Evolutionary conservation across 2,797 vertebrate species (phyloP).

Genomic region (Enteromius fasciolatus): DNA sequence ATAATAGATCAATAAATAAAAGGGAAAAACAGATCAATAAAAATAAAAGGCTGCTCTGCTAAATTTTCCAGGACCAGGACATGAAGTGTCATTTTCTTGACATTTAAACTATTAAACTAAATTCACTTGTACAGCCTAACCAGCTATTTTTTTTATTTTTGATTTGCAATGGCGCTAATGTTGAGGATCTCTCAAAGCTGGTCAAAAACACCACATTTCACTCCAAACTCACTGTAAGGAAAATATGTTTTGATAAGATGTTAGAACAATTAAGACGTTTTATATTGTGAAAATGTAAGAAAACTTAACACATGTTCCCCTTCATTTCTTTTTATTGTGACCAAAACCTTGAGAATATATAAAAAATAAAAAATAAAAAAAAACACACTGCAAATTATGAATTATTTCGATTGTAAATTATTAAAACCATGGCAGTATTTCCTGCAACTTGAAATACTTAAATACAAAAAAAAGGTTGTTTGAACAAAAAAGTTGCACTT

Average conservation of each 20-base stretch:
- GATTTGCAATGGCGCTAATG: background rate
- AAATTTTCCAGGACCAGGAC: background rate
- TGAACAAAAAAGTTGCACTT: background rate
- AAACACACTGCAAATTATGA: background rate
- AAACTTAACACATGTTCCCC: no score
- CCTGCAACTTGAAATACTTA: background rate
- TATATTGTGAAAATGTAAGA: no score
- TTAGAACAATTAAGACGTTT: background rate
- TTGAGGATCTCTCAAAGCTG: background rate
- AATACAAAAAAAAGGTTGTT: background rate
- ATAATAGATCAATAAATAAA: constrained; percentile 13
- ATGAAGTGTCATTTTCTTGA: background rate
- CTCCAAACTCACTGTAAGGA: background rate
- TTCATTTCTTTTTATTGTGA: background rate
- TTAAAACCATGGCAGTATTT: background rate
- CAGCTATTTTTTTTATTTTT: background rate
- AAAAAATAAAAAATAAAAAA: no score
- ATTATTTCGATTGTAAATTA: no score
- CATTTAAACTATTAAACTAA: background rate
- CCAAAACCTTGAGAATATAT: background rate
- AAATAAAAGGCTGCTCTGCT: background rate
- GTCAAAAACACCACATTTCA: background rate
- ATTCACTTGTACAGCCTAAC: background rate
- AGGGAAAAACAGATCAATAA: constrained; percentile 16
- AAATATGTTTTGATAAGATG: background rate